Base-by-base conservation (phyloP, 2,797 vertebrate genomes). In the Geotria australis region DNA sequence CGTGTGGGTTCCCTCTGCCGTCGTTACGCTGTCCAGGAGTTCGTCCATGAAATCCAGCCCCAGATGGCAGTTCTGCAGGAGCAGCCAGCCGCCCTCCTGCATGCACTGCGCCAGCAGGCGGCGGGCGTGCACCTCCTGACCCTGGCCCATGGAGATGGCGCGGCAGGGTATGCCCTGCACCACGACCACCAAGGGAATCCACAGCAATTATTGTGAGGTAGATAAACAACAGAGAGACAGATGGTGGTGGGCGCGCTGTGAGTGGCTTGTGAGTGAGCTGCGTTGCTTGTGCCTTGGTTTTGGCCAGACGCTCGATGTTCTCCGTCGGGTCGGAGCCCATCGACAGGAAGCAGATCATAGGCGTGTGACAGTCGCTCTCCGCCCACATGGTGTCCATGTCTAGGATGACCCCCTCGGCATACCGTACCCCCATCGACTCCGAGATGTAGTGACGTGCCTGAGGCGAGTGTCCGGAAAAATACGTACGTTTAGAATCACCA, bases 1-100 rank as follows among this genome's bases (percentile, higher is more conserved):
- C 47, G 72, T 68, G 60, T 68, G 70, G 13, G 73, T 57, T 47
- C 38, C 63, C 53, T 77, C 77, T 6, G 66, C 57, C 3, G 55
- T n/a, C 46, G 71, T 65, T n/a, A 81, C 67, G 2, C 70, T 73
- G 48, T 77, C 74, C 65, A 81, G 67, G 62, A 81, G 72, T 63
- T 83, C 79, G 8, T 72, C 69, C 66, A 82, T 70, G 66, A 82
- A 83, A 56, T 73, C 69, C 58, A 82, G 68, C 2, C 79, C 79
- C 62, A 83, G 73, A 64, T 82, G 79, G 57, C 80, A 79, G 67
- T 83, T 83, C 68, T 83, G 80, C 56, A 82, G 73, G 13, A 83
- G 75, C 46, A 82, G 71, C 80, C 80, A 83, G 56, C 79, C 79
- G 46, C 79, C 79, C 3, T 79, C 78, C 45, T 68, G 67, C 71